phyloP scores from a whole-genome alignment of 64 coral and sea anemone genomes.

The Stichodactyla helianthus region DNA sequence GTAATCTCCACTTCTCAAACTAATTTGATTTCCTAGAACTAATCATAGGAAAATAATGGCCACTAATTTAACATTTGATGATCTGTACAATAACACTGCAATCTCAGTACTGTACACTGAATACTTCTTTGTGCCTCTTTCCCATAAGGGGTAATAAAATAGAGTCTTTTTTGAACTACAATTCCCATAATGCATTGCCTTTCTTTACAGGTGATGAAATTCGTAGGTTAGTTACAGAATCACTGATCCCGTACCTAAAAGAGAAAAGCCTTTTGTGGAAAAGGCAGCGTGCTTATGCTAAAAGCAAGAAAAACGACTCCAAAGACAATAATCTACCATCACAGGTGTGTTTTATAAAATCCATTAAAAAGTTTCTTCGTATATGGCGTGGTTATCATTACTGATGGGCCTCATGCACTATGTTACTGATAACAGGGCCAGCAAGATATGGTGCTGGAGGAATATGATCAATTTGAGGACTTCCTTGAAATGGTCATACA shows the following conservation, averaged over 20 bases:
- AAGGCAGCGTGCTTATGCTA: conserved; percentile 66
- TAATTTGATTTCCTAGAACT: background rate
- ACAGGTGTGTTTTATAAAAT: conserved; percentile 35
- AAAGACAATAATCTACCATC: conserved; percentile 48
- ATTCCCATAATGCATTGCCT: background rate
- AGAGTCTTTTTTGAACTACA: background rate
- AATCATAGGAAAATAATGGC: background rate
- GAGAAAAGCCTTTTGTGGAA: conserved; percentile 77
- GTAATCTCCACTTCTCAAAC: background rate
- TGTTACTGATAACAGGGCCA: conserved; percentile 42
- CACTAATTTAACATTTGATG: background rate
- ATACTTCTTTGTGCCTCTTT: too few species aligned
- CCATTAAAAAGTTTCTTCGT: background rate
- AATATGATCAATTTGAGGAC: conserved; percentile 99
- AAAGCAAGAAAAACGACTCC: conserved; percentile 64
- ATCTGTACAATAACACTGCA: background rate
- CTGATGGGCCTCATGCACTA: background rate
- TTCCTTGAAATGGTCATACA: conserved; percentile 98
- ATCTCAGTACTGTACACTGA: background rate
- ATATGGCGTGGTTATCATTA: background rate
- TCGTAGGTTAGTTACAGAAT: conserved; percentile 85
- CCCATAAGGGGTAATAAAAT: too few species aligned
- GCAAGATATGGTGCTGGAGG: conserved; percentile 77
- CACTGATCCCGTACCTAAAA: conserved; percentile 79
- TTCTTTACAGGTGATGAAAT: conserved; percentile 89